Evolutionary conservation across 2,888 invertebrate species (phyloP), one percentile per base, ranked within the genome.

Genomic region (Prosopocoilus inquinatus): DNA sequence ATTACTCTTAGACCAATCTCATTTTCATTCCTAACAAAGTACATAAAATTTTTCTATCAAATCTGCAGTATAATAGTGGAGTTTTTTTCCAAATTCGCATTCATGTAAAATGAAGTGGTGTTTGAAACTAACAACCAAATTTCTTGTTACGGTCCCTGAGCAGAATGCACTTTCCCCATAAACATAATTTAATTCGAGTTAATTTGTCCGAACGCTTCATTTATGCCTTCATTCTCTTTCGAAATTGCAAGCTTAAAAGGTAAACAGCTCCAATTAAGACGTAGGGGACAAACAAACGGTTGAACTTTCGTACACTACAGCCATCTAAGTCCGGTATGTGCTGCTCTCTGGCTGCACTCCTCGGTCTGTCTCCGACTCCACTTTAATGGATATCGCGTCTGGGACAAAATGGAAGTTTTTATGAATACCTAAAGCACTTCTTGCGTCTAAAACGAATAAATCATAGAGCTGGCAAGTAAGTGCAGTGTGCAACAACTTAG

Each of bases 211-310:
- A 38, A 48, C 44, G 44, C 47, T 55, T 58, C 46, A 50, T 60
- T 59, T 58, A 50, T 53, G 48, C 47, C 47, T 57, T 44, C 41
- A 53, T 55, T 55, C 36, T 43, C 43, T 56, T 50, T 51, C 41
- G 39, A 43, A 49, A 20, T 52, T 51, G 60, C 55, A 50, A 54
- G 58, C 58, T 59, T 61, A 58, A 59, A 59, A 61, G 60, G 61
- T 61, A 61, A 61, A 61, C 61, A 59, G 54, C 61, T 53, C 39
- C 58, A 61, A 61, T 60, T 60, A 60, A 60, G 60, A 61, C 59
- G 51, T 61, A 57, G 50, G 55, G 58, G 58, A 47, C 57, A 54
- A 11, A 15, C 48, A 54, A 56, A 61, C 49, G 58, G 54, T 48
- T 49, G 46, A 57, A 59, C 38, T 54, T 28, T 59, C 46, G 11